Base-by-base conservation (phyloP, 2,113 vertebrate genomes). In the Nycticryphes semicollaris region DNA sequence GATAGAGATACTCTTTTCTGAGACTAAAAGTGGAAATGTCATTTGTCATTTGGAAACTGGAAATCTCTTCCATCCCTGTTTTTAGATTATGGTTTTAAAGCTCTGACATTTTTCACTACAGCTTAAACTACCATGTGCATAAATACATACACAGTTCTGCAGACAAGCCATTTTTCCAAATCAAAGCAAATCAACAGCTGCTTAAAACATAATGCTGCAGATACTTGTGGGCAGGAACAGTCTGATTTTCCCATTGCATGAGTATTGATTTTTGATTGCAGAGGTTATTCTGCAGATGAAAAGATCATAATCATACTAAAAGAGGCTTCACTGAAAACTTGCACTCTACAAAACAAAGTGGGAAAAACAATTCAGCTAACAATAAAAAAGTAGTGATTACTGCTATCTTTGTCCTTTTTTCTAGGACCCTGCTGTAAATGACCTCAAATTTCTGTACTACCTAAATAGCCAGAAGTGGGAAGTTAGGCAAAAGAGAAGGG, bases 251-350 rank as follows among this genome's bases (percentile, higher is more conserved):
- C 84, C 54, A 66, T 93, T 96, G 51, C 87, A 35, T 30, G 14
- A 91, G 57, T 92, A 96, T 89, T 96, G 96, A 94, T 96, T 97
- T 97, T 93, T 97, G 89, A 96, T 96, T 97, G 83, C 68, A 91
- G 85, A 95, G 64, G 89, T 94, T 97, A 94, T 93, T 91, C 92
- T 82, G 68, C 37, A 92, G 78, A 94, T 91, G 68, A 88, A 91
- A 97, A 94, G 48, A 96, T 93, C 57, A 79, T 95, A 96, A 94
- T 91, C 80, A 41, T 90, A 76, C 56, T 73, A 72, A 89, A 57
- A 94, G 51, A 62, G 47, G 54, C 69, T 96, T 93, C 80, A 87
- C 73, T 81, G 64, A 91, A 94, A 94, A 95, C 53, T 78, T 92
- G 28, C 20, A 74, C 43, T 64, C 47, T 53, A 70, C 25, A 74